Conservation (phyloP, 2,888 invertebrate species). For the Patella caerulea region DNA sequence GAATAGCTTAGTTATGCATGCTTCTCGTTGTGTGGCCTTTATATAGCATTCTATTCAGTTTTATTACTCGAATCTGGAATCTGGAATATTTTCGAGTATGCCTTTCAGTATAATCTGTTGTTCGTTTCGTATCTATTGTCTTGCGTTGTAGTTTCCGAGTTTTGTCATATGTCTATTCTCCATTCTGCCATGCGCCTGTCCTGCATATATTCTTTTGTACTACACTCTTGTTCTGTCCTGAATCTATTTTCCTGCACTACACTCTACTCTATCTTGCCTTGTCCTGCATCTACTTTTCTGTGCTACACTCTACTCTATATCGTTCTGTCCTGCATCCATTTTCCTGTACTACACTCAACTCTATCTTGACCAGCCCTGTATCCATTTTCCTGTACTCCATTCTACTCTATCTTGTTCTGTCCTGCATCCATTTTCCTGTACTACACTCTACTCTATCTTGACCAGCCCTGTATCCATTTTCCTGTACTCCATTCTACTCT, state of each 20-base stretch:
- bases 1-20: too few species aligned
- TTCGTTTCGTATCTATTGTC: too few species aligned
- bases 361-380: background rate
- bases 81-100: too few species aligned
- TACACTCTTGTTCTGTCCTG: slow-evolving; percentile 8
- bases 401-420: slow-evolving; percentile 2
- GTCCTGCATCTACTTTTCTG: slow-evolving; percentile 4
- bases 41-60: too few species aligned
- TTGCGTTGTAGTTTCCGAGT: too few species aligned
- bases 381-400: slow-evolving; percentile 13
- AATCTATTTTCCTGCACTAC: background rate
- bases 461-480: slow-evolving; percentile 3
- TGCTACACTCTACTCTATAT: slow-evolving; percentile 13
- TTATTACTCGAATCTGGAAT: too few species aligned
- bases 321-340: background rate
- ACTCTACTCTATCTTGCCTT: background rate
- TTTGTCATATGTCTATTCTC: too few species aligned
- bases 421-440: background rate
- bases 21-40: too few species aligned
- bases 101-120: too few species aligned
- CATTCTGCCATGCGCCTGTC: too few species aligned
- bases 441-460: slow-evolving; percentile 7
- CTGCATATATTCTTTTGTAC: background rate
- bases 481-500: slow-evolving; percentile 13
- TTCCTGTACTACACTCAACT: slow-evolving; percentile 12